Conservation (phyloP, 2,888 invertebrate genomes). For the Euphydryas editha region DNA sequence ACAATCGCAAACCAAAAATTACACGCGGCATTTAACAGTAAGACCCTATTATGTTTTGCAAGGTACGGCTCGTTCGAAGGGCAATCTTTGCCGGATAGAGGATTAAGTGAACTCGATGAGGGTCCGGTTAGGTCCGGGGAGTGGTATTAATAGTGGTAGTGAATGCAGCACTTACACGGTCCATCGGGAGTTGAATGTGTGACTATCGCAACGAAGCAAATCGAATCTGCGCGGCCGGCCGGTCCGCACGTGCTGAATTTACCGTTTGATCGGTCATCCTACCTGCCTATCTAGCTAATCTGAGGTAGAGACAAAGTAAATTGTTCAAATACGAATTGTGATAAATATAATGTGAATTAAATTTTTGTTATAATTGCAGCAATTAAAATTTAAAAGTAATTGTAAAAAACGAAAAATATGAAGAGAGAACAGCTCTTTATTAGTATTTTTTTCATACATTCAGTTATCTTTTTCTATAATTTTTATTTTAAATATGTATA, state of each 20-base stretch:
- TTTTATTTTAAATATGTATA: no score
- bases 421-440: no score
- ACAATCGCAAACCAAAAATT: slow-evolving; percentile 82
- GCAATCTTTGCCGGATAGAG: slow-evolving; percentile 76
- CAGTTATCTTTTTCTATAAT: no score
- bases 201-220: slow-evolving; percentile 80
- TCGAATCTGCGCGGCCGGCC: slow-evolving; percentile 74
- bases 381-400: neutral
- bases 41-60: slow-evolving; percentile 77
- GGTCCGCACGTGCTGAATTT: slow-evolving; percentile 70
- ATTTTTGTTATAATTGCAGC: neutral
- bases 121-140: slow-evolving; percentile 70
- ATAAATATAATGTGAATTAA: slow-evolving; percentile 3
- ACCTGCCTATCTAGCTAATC: slow-evolving; percentile 30
- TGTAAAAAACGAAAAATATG: neutral
- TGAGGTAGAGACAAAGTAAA: slow-evolving; percentile 37
- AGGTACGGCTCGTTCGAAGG: slow-evolving; percentile 75
- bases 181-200: slow-evolving; percentile 78
- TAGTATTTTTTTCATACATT: no score
- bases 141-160: slow-evolving; percentile 81
- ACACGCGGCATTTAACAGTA: slow-evolving; percentile 77
- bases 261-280: slow-evolving; percentile 60
- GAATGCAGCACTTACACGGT: slow-evolving; percentile 82
- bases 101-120: slow-evolving; percentile 79
- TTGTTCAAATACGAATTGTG: slow-evolving; percentile 23